Evolutionary conservation across 1,140 invertebrate species (phyloP), one percentile per base, ranked within the genome.

Genomic region (Aphidius ervi): DNA sequence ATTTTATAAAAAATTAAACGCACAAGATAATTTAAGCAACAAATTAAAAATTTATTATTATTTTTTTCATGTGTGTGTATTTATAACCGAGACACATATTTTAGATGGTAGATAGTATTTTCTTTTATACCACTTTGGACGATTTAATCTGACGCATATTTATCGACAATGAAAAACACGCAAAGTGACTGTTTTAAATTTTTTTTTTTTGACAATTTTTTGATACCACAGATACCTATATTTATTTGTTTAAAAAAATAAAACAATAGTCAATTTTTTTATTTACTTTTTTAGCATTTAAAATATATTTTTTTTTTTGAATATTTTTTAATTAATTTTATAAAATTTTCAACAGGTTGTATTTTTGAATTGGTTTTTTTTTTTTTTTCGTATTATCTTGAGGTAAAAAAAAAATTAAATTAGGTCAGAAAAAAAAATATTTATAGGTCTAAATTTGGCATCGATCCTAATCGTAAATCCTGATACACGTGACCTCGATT

Each of bases 271-370:
- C 8, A 23, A 5, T 52, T 52, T 52, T 52, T 1, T 52, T 52
- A 3, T 3, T 52, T 8, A 8, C 1, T 40, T 31, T 39, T 7
- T 7, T 20, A 49, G 16, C 16, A 16, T 0, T 16, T 49, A 49
- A 10, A 10, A 5, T 49, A 49, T 77, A 75, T 68, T 65, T n/a
- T 67, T 67, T 54, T 16, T 49, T 54, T 60, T 61, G 48, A 40
- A 16, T 16, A 16, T 16, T 16, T 16, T 16, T 16, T 16, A 16
- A 16, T 16, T 16, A 16, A 0, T 16, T 16, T 16, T 16, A 16
- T 16, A 16, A 42, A n/a, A 48, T 46, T 52, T 55, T 53, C 5
- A 42, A 54, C n/a, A 41, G 5, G 23, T 31, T 31, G 23, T 3
- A 31, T 31, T 1, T 2, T 31, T 31, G 23, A 4, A 31, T 31